Percentiles rank a stretch among this genome's conserved stretches.
Evolutionary conservation across 92 coral and sea anemone species (phyloP).

Genomic region (Epizoanthus rinbou): DNA sequence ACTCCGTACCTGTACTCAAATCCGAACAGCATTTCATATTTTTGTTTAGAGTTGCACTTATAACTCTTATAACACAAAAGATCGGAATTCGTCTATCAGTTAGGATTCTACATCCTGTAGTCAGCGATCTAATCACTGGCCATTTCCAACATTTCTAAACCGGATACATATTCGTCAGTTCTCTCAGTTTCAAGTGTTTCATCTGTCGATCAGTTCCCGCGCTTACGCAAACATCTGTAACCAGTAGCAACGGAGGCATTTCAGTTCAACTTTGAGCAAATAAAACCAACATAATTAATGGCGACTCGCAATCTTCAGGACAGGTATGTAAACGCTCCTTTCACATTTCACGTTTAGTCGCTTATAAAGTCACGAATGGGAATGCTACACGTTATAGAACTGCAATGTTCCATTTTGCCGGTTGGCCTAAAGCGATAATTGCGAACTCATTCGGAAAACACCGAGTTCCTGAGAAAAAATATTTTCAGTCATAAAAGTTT

Average conservation of each 20-base stretch:
- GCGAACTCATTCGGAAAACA: not conserved
- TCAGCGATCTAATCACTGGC: too few relatives aligned
- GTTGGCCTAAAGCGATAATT: not conserved
- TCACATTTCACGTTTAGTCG: not conserved
- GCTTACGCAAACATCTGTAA: not conserved
- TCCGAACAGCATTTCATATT: too few relatives aligned
- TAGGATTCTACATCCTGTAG: too few relatives aligned
- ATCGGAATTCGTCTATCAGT: too few relatives aligned
- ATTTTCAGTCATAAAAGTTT: not conserved
- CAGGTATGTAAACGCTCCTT: conserved; percentile 25
- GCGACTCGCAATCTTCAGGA: not conserved
- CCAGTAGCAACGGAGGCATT: conserved; percentile 32
- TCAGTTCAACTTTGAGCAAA: conserved; percentile 10
- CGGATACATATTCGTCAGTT: not conserved
- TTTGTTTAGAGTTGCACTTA: too few relatives aligned
- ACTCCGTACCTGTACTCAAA: too few relatives aligned
- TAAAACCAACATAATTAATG: conserved; percentile 15
- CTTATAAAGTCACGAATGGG: not conserved
- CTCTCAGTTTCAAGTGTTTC: not conserved
- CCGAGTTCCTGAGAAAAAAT: not conserved
- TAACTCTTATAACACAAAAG: too few relatives aligned
- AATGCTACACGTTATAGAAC: not conserved
- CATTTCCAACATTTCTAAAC: not conserved
- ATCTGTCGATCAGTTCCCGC: not conserved
- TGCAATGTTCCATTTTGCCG: not conserved